Evolutionary conservation across 1,140 invertebrate genomes (phyloP).

Genomic region (Oppia nitens): DNA sequence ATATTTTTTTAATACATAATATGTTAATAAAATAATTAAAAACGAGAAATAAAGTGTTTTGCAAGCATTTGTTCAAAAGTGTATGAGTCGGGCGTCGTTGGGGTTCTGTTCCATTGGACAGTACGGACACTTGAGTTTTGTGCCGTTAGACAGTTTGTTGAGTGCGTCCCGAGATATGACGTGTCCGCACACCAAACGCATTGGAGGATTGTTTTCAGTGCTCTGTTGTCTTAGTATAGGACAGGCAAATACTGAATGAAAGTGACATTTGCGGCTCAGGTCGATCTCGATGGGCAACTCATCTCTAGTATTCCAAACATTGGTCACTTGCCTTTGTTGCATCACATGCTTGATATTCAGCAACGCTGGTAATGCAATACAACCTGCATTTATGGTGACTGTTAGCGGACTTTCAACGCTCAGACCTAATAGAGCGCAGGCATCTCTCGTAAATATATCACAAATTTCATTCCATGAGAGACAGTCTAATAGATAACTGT

Average conservation of each 20-base stretch:
- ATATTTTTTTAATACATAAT: no score
- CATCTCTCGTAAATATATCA: conserved; percentile 80
- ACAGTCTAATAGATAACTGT: conserved; percentile 54
- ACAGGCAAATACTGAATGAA: conserved; percentile 96
- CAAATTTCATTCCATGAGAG: conserved; percentile 66
- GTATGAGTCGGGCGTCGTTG: conserved; percentile 73
- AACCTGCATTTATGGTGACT: conserved; percentile 73
- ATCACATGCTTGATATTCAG: conserved; percentile 90
- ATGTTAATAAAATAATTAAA: no score
- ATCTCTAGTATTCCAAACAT: conserved; percentile 86
- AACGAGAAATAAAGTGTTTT: no score
- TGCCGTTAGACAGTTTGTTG: conserved; percentile 76
- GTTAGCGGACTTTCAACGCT: conserved; percentile 65
- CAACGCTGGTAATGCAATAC: conserved; percentile 75
- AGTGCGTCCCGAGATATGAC: conserved; percentile 94
- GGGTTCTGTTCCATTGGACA: conserved; percentile 92
- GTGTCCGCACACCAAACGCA: conserved; percentile 90
- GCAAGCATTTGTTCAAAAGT: conserved; percentile 48
- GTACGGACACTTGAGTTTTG: conserved; percentile 94
- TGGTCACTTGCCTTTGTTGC: conserved; percentile 79
- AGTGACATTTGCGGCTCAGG: conserved; percentile 63
- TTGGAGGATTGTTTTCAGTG: conserved; percentile 88
- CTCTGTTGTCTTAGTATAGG: conserved; percentile 93
- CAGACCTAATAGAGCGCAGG: conserved; percentile 72
- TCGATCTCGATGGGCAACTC: conserved; percentile 92